Evolutionary conservation across 1,140 invertebrate genomes (phyloP), one percentile per base, ranked within the genome.

Genomic region (Phenacoccus solenopsis): DNA sequence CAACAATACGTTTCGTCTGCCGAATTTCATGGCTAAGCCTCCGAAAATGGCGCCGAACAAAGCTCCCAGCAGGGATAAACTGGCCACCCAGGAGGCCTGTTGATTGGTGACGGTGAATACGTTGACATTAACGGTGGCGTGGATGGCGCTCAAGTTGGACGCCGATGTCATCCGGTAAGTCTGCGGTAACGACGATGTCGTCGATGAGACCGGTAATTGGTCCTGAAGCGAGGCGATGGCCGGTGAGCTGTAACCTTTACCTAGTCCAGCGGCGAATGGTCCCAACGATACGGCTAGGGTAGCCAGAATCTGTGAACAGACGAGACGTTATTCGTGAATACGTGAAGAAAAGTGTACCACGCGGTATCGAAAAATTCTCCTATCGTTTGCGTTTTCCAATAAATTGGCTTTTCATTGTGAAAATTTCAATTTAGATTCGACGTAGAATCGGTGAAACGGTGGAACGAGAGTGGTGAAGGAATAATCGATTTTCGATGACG

Each of bases 201-300:
- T 64, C 21, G 25, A 64, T 20, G 59, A 64, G 22, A 64, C 59
- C 74, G 75, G 75, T 74, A 82, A 79, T 70, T 80, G 81, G 74
- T 88, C 85, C 75, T 90, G 85, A 73, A 92, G 84, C 0, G 89
- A 91, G n/a, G 88, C 89, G 35, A 91, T 84, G 1, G 90, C 89
- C 16, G 90, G 90, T 13, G 88, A 90, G 74, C 87, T 90, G 82
- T 91, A 91, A 12, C 90, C 90, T 78, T 91, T 91, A 25, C 89
- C 88, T 67, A 92, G 79, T 0, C 90, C 90, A 1, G 88, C 88
- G 1, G 90, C 87, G 72, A 92, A 84, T 10, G 89, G 88, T 22
- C 90, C 90, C 73, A 92, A 82, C 3, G 89, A 90, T 32, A 92
- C 85, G 10, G 89, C 89, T 73, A 91, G 78, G 1, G 89, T 88